Percentiles rank a stretch among this genome's conserved stretches.
phyloP scores from a whole-genome alignment of 2,113 vertebrate species.

The Colossoma macropomum region DNA sequence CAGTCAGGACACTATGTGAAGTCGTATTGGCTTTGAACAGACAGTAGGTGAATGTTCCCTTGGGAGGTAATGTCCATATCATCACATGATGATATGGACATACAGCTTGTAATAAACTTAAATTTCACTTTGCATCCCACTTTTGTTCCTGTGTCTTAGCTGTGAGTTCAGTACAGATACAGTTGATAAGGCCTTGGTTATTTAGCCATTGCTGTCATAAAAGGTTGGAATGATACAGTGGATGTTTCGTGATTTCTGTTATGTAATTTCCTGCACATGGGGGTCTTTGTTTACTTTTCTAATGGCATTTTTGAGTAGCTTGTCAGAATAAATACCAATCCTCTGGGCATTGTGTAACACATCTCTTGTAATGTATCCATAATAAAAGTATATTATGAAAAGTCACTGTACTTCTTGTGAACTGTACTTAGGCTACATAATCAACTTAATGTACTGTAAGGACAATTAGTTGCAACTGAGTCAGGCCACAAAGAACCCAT shows the following conservation, averaged over 20 bases:
- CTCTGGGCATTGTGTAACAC: background rate
- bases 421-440: background rate
- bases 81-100: background rate
- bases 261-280: background rate
- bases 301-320: slow-evolving; percentile 1
- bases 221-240: background rate
- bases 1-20: background rate
- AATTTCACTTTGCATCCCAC: background rate
- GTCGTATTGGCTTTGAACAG: background rate
- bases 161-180: background rate
- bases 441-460: background rate
- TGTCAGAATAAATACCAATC: background rate
- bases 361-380: background rate
- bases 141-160: background rate
- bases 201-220: background rate
- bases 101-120: background rate
- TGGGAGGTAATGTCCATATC: no score
- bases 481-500: background rate
- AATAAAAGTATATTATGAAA: background rate
- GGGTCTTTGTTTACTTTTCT: background rate
- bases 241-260: background rate
- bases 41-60: background rate
- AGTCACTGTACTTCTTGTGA: background rate
- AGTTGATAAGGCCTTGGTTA: background rate
- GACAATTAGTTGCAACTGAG: background rate